A percentile compares a stretch with the other conserved stretches of the same genome.
Conservation (phyloP, 37 sponge, comb jelly and placozoan genomes). For the Oopsacas minuta region DNA sequence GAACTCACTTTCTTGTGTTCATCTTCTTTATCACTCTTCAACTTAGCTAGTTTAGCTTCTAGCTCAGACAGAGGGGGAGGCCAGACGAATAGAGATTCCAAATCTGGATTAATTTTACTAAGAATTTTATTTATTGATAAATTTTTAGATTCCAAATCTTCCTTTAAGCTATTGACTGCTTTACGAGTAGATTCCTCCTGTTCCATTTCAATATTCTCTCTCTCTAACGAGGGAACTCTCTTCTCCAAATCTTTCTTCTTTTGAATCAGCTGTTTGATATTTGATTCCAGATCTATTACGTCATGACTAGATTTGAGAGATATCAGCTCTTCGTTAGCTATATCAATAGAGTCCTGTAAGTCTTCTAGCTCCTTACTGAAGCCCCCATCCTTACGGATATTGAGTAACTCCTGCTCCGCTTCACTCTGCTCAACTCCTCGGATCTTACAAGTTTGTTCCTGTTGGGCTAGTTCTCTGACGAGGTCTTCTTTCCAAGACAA, state of each 20-base stretch:
- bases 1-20: neutral
- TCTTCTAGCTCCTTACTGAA: constrained; percentile 25
- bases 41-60: constrained; percentile 22
- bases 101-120: neutral
- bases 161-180: neutral
- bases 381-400: constrained; percentile 38
- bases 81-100: constrained; percentile 8
- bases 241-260: constrained; percentile 33
- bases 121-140: neutral
- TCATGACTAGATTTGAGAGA: neutral
- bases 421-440: constrained; percentile 32
- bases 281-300: neutral
- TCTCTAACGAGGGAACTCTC: constrained; percentile 24
- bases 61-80: constrained; percentile 25
- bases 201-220: constrained; percentile 27
- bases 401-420: constrained; percentile 21
- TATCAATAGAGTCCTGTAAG: neutral
- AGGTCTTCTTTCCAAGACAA: constrained; percentile 31
- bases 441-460: constrained; percentile 31
- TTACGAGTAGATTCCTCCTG: neutral
- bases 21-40: constrained; percentile 17
- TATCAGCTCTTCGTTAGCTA: neutral
- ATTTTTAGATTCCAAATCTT: neutral
- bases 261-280: neutral
- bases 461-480: constrained; percentile 30